Percentiles rank a stretch among this genome's conserved stretches.
Conservation (phyloP, 2,888 invertebrate species). For the Onthophagus sagittarius region DNA sequence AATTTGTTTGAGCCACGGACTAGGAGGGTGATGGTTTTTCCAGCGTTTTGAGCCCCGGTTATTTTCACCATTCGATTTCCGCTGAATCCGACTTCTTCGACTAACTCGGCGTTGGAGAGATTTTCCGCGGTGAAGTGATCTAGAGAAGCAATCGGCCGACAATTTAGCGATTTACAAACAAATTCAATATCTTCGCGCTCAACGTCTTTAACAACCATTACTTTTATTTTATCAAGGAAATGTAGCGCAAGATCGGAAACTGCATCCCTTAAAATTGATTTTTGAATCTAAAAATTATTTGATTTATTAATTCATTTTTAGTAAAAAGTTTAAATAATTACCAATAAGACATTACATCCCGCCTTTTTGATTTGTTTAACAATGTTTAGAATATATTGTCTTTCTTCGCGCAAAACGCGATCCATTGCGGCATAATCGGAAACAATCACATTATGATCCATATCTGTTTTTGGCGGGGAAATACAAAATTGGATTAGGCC, state of each 20-base stretch:
- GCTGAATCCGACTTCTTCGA: conserved; percentile 89
- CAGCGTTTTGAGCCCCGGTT: conserved; percentile 65
- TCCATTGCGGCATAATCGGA: conserved; percentile 99
- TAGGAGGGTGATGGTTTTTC: conserved; percentile 88
- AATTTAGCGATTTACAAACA: conserved; percentile 90
- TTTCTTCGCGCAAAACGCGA: conserved; percentile 93
- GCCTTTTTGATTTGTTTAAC: conserved; percentile 98
- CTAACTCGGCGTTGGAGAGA: conserved; percentile 86
- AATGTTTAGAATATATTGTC: conserved; percentile 95
- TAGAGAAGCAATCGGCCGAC: conserved; percentile 95
- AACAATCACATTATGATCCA: conserved; percentile 94
- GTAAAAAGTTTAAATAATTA: conserved; percentile 44
- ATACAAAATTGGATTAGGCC: conserved; percentile 99
- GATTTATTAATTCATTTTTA: conserved; percentile 7
- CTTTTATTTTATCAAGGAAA: conserved; percentile 98
- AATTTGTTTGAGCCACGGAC: conserved; percentile 85
- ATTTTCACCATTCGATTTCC: conserved; percentile 84
- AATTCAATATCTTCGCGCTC: conserved; percentile 98
- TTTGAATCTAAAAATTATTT: conserved; percentile 51
- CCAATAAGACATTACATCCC: conserved; percentile 95
- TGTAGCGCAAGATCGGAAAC: conserved; percentile 95
- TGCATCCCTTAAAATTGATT: conserved; percentile 85
- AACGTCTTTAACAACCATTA: conserved; percentile 96
- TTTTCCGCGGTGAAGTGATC: conserved; percentile 96
- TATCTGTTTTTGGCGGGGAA: conserved; percentile 99